Evolutionary conservation across 2,797 vertebrate genomes (phyloP).

Genomic region (Buphagus erythrorhynchus): DNA sequence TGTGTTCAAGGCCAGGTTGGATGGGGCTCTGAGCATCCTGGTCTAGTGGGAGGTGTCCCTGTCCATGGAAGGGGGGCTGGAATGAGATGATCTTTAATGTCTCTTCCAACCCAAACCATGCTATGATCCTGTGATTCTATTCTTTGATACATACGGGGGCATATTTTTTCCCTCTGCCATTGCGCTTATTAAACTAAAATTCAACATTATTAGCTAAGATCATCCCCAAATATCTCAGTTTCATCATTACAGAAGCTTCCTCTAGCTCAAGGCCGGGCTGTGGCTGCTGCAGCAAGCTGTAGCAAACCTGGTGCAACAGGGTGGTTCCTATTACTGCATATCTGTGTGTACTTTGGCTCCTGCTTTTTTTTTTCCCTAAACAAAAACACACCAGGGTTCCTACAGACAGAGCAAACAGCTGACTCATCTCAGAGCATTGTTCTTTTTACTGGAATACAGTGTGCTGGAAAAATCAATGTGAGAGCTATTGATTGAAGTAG

Average conservation of each 20-base stretch:
- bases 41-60: neutral
- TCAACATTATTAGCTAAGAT: neutral
- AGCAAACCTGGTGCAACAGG: neutral
- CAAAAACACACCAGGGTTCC: neutral
- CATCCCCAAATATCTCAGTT: neutral
- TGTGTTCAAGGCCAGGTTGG: neutral
- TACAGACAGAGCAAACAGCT: slow-evolving; percentile 49
- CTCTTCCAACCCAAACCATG: neutral
- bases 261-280: neutral
- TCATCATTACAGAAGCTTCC: neutral
- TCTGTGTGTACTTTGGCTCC: neutral
- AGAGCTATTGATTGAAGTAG: slow-evolving; percentile 73
- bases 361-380: slow-evolving; percentile 12
- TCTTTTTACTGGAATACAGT: slow-evolving; percentile 72
- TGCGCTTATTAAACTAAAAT: neutral
- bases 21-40: neutral
- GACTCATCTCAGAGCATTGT: slow-evolving; percentile 55
- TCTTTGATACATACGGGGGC: neutral
- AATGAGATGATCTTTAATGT: neutral
- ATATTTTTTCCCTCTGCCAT: neutral
- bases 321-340: neutral
- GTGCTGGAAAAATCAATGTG: slow-evolving; percentile 68
- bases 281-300: neutral
- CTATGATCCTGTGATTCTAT: neutral
- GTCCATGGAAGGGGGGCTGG: neutral